These are phyloP conservation scores for Gnathonemus longibarbis DNA, from an alignment of 2,113 vertebrate species.

Conservation along the genomic window DNA sequence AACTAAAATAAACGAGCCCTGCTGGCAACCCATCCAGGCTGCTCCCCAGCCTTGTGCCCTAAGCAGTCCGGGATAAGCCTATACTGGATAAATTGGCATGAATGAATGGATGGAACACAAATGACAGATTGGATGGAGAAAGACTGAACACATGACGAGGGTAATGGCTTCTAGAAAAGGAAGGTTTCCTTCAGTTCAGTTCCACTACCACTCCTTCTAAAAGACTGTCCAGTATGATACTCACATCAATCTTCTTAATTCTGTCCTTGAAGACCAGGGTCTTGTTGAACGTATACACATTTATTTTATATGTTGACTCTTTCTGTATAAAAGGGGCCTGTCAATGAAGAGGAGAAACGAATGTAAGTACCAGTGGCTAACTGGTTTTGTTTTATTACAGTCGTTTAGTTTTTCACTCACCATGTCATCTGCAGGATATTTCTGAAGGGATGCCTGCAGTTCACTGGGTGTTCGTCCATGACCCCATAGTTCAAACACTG, in stretches of 20 bases:
- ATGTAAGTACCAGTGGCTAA: not conserved
- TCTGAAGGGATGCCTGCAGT: conserved; percentile 73
- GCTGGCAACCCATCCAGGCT: not conserved
- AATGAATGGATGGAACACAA: not conserved
- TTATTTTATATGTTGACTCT: conserved; percentile 83
- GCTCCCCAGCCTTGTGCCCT: not conserved
- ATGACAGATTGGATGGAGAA: not conserved
- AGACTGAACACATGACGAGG: not conserved
- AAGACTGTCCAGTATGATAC: conserved; percentile 41
- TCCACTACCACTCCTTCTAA: not conserved
- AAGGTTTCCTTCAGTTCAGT: not conserved
- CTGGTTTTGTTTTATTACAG: not conserved
- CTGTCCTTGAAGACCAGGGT: conserved; percentile 80
- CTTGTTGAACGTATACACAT: conserved; percentile 92
- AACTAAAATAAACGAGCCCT: not conserved
- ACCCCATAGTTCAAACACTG: conserved; percentile 94
- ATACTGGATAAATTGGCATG: not conserved
- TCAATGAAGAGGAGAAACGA: conserved; percentile 25
- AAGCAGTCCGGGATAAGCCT: not conserved
- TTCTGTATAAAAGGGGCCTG: conserved; percentile 76
- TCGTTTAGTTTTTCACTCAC: conserved; percentile 48
- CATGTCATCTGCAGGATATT: conserved; percentile 76
- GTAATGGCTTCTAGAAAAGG: not conserved
- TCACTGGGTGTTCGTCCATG: conserved; percentile 73
- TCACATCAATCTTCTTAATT: conserved; percentile 85